A percentile compares a stretch with the other conserved stretches of the same genome.
Conservation (phyloP, 2,888 invertebrate species). For the Nemurella pictetii region DNA sequence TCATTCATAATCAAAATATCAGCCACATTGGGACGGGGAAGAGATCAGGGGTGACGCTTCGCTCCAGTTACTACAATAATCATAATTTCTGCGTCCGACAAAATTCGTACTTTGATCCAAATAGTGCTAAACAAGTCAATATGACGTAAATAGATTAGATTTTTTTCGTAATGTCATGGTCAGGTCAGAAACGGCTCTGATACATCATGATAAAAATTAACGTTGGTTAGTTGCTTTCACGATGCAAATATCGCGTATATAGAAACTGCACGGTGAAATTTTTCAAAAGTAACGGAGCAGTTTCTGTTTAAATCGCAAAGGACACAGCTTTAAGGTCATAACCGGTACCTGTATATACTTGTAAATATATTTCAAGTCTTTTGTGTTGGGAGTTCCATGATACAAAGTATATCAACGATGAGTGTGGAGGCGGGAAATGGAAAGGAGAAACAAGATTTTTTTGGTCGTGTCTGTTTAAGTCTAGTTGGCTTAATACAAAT, state of each 20-base stretch:
- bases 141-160: neutral
- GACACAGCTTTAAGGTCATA: neutral
- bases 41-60: conserved; percentile 6
- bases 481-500: neutral
- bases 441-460: neutral
- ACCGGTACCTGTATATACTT: neutral
- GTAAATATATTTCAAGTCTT: no score
- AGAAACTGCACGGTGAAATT: no score
- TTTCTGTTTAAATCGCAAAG: neutral
- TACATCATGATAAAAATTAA: neutral
- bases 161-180: conserved; percentile 17
- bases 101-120: conserved; percentile 14
- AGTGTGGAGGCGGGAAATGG: neutral
- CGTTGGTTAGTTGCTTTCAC: neutral
- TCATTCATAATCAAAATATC: neutral
- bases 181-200: neutral
- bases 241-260: no score
- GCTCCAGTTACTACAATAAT: conserved; percentile 9
- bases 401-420: neutral
- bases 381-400: neutral
- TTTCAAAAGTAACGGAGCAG: neutral
- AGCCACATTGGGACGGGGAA: neutral
- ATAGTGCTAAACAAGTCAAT: conserved; percentile 11
- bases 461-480: neutral
- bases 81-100: neutral